These are phyloP conservation scores for Propithecus deckenii DNA, from an alignment of 2,797 vertebrate genomes.

Conservation along the genomic window DNA sequence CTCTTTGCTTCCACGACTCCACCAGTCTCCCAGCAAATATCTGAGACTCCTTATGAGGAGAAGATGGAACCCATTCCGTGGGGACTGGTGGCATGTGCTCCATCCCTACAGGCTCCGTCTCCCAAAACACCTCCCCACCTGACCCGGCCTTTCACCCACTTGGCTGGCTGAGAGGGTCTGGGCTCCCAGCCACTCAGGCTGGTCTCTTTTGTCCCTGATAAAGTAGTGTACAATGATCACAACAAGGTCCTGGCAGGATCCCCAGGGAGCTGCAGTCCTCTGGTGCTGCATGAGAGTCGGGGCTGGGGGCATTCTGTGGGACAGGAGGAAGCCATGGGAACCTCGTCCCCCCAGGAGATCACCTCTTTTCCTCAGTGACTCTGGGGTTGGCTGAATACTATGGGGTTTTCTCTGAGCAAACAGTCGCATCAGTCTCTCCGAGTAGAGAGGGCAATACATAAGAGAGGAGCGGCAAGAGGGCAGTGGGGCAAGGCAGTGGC, in stretches of 20 bases:
- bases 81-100: not conserved
- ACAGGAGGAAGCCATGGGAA: not conserved
- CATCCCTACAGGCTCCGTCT: not conserved
- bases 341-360: not conserved
- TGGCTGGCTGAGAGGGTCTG: not conserved
- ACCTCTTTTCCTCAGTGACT: not conserved
- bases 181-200: not conserved
- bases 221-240: not conserved
- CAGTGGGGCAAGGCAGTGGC: not conserved
- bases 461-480: not conserved
- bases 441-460: not conserved
- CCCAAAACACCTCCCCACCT: not conserved
- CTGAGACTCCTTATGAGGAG: not conserved
- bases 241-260: not conserved
- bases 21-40: not conserved
- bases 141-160: not conserved
- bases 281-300: not conserved
- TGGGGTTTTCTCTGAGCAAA: not conserved
- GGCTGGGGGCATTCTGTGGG: not conserved
- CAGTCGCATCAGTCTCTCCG: not conserved
- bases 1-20: not conserved
- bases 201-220: not conserved
- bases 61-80: not conserved
- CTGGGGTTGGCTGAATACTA: not conserved
- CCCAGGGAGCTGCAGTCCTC: not conserved